Conservation (phyloP, 2,888 invertebrate genomes). For the Latheticus oryzae region DNA sequence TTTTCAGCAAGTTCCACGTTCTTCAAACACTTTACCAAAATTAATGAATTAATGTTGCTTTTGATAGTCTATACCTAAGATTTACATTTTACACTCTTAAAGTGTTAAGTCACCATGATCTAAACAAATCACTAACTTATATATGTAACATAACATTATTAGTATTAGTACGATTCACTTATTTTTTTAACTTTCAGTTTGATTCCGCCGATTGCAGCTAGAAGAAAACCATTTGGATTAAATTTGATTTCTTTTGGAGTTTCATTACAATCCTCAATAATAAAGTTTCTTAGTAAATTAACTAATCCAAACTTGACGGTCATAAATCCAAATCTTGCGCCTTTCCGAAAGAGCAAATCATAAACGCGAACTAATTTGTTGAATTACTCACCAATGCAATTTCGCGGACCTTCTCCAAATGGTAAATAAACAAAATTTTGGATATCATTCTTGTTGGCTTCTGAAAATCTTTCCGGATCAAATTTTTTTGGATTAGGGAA, state of each 20-base stretch:
- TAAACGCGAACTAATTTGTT: too few relatives aligned
- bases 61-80: too few relatives aligned
- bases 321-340: conserved; percentile 49
- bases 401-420: conserved; percentile 45
- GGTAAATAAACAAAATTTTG: conserved; percentile 35
- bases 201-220: conserved; percentile 27
- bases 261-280: conserved; percentile 38
- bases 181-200: too few relatives aligned
- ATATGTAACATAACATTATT: too few relatives aligned
- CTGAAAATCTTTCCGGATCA: conserved; percentile 61
- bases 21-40: too few relatives aligned
- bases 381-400: conserved; percentile 42
- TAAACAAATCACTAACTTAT: too few relatives aligned
- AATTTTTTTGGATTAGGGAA: conserved; percentile 62
- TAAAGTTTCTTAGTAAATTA: conserved; percentile 46
- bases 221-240: conserved; percentile 45
- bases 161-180: too few relatives aligned
- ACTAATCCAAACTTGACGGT: conserved; percentile 47
- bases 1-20: too few relatives aligned
- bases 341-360: too few relatives aligned
- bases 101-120: too few relatives aligned
- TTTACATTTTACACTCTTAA: too few relatives aligned
- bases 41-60: too few relatives aligned
- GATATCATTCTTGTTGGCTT: conserved; percentile 49
- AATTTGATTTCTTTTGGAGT: conserved; percentile 44